phyloP scores from a whole-genome alignment of 2,888 invertebrate species.

The Chrysomela aeneicollis region DNA sequence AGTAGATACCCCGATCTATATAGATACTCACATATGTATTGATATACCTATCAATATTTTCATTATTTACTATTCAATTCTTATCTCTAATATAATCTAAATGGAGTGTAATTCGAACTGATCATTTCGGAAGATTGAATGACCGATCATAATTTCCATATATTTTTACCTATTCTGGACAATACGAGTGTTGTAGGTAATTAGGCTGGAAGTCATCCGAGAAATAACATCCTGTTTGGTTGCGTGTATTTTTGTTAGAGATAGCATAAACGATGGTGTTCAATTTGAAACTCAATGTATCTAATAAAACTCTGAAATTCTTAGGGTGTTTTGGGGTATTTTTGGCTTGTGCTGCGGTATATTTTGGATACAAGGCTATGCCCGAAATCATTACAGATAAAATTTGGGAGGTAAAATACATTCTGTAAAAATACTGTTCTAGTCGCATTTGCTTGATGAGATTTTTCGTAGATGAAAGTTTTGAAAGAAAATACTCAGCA shows the following conservation, averaged over 20 bases:
- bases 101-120: neutral
- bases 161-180: neutral
- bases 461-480: conserved; percentile 45
- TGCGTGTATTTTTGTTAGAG: neutral
- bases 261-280: conserved; percentile 28
- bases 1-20: neutral
- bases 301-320: conserved; percentile 37
- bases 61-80: neutral
- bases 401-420: conserved; percentile 47
- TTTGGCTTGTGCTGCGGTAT: conserved; percentile 38
- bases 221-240: conserved; percentile 3
- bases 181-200: neutral
- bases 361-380: conserved; percentile 46
- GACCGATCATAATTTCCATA: conserved; percentile 8
- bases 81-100: neutral
- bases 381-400: conserved; percentile 47
- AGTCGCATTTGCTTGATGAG: conserved; percentile 2
- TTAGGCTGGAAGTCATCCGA: conserved; percentile 2
- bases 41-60: neutral
- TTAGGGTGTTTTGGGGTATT: conserved; percentile 42
- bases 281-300: conserved; percentile 37
- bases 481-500: conserved; percentile 47
- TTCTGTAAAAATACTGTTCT: neutral
- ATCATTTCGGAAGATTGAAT: neutral
- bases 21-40: neutral